Conservation (phyloP, 2,888 invertebrate genomes). For the Iphiclides podalirius region DNA sequence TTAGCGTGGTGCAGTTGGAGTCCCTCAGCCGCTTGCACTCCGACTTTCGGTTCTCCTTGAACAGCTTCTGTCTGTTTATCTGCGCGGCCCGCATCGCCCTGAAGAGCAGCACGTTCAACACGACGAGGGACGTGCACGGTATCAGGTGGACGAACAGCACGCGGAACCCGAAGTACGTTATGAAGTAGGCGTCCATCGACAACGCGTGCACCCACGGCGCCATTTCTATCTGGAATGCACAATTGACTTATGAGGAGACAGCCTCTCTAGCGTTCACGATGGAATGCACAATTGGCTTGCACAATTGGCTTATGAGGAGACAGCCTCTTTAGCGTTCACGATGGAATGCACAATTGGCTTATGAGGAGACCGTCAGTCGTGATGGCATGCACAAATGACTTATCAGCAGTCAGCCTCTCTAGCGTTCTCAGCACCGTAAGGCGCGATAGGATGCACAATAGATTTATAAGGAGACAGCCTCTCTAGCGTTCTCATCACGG, state of each 20-base stretch:
- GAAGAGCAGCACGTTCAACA: slow-evolving; percentile 93
- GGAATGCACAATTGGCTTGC: slow-evolving; percentile 33
- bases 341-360: slow-evolving; percentile 26
- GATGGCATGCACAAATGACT: slow-evolving; percentile 24
- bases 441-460: neutral
- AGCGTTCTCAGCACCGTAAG: neutral
- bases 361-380: neutral
- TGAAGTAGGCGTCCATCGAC: slow-evolving; percentile 88
- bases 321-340: neutral
- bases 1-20: slow-evolving; percentile 91
- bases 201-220: slow-evolving; percentile 87
- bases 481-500: neutral
- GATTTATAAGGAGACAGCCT: neutral
- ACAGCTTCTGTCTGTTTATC: slow-evolving; percentile 86
- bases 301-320: slow-evolving; percentile 26
- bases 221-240: slow-evolving; percentile 62
- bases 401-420: neutral
- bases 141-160: slow-evolving; percentile 95
- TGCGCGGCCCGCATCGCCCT: slow-evolving; percentile 92
- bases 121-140: slow-evolving; percentile 93
- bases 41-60: slow-evolving; percentile 87
- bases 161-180: slow-evolving; percentile 90
- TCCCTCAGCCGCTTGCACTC: slow-evolving; percentile 89
- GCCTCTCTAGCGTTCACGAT: neutral
- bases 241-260: slow-evolving; percentile 26